phyloP scores from a whole-genome alignment of 1,140 invertebrate species.

The Drosophila eugracilis region DNA sequence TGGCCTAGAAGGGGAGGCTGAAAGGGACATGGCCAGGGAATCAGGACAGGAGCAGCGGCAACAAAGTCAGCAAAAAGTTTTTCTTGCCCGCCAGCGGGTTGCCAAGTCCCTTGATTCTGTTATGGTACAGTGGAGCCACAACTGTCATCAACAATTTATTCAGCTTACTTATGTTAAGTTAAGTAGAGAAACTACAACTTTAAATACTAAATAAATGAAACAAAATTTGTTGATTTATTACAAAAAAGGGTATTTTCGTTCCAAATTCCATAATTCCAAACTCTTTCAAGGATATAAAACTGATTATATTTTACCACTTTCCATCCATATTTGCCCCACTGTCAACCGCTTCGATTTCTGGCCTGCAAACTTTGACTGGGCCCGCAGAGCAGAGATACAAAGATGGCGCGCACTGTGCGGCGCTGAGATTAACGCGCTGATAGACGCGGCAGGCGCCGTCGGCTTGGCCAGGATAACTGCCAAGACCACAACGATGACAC shows the following conservation, averaged over 20 bases:
- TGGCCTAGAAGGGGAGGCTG: neutral
- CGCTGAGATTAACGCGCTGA: slow-evolving; percentile 76
- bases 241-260: neutral
- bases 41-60: slow-evolving; percentile 25
- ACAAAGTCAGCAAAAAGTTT: slow-evolving; percentile 67
- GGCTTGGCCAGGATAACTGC: slow-evolving; percentile 48
- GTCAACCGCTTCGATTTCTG: slow-evolving; percentile 41
- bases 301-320: neutral
- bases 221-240: neutral
- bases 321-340: slow-evolving; percentile 18
- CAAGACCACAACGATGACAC: slow-evolving; percentile 57
- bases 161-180: neutral
- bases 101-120: slow-evolving; percentile 26
- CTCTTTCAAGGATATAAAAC: neutral
- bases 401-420: slow-evolving; percentile 59
- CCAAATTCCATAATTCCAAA: neutral
- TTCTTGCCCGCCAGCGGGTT: slow-evolving; percentile 55
- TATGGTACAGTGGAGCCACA: slow-evolving; percentile 39
- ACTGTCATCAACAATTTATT: neutral
- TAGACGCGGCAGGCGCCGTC: slow-evolving; percentile 70
- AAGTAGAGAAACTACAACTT: neutral
- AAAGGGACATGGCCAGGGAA: slow-evolving; percentile 6
- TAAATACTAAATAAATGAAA: neutral
- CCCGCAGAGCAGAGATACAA: slow-evolving; percentile 58
- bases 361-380: slow-evolving; percentile 45